Percentiles rank a stretch among this genome's conserved stretches.
Evolutionary conservation across 2,113 vertebrate species (phyloP).

Genomic region (Geococcyx californianus): DNA sequence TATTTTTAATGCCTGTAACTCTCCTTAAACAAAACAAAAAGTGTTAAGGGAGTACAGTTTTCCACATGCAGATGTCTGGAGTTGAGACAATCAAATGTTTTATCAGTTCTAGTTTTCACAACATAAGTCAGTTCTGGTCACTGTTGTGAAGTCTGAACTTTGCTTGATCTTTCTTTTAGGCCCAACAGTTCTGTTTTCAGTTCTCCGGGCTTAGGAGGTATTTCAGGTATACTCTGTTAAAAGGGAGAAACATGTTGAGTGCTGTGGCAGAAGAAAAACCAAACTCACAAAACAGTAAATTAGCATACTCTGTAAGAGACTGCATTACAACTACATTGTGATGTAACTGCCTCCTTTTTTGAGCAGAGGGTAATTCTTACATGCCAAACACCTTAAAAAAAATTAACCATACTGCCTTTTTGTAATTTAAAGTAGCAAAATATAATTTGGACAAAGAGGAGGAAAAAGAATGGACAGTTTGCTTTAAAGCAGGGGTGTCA

Average conservation of each 20-base stretch:
- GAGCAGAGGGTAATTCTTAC: neutral
- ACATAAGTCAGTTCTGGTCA: neutral
- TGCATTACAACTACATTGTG: neutral
- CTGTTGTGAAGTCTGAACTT: conserved; percentile 42
- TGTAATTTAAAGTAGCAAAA: neutral
- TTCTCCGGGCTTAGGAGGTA: conserved; percentile 91
- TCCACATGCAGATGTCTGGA: neutral
- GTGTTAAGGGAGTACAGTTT: neutral
- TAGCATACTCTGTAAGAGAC: neutral
- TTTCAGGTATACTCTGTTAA: conserved; percentile 87
- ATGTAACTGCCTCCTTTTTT: neutral
- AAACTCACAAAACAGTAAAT: neutral
- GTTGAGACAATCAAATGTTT: neutral
- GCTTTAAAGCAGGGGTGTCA: too few relatives aligned
- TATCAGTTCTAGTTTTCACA: neutral
- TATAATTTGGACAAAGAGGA: accelerated
- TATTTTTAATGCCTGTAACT: neutral
- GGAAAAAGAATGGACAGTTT: neutral
- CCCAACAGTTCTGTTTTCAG: conserved; percentile 89
- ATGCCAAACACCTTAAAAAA: neutral
- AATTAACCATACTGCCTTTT: neutral
- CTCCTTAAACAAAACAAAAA: neutral
- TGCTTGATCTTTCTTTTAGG: conserved; percentile 65
- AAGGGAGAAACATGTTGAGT: neutral
- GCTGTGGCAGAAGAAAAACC: neutral